These are phyloP conservation scores for Oikopleura vanhoeffeni DNA, from an alignment of 23 tunicate species.

Conservation along the genomic window DNA sequence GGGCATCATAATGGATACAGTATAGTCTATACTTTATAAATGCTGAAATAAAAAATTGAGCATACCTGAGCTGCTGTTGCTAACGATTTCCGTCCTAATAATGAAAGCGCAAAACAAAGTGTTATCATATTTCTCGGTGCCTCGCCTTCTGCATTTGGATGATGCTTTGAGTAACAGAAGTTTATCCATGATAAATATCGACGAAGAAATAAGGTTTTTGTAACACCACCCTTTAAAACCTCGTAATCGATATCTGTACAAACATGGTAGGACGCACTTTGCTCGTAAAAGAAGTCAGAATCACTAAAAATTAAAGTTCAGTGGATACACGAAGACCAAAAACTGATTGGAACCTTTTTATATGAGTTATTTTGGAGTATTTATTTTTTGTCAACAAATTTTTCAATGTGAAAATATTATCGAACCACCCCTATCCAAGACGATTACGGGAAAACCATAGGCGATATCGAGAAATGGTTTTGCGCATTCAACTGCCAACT, in stretches of 20 bases:
- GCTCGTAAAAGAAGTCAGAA: neutral
- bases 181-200: neutral
- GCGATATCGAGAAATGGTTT: no score
- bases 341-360: no score
- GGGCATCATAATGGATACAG: no score
- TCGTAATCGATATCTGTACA: neutral
- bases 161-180: neutral
- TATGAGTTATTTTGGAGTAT: no score
- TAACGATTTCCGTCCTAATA: constrained; percentile 46
- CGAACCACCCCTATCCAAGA: no score
- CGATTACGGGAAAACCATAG: no score
- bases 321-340: no score
- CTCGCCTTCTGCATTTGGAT: neutral
- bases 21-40: no score
- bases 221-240: neutral
- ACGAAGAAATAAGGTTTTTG: neutral
- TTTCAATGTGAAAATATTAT: neutral
- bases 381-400: neutral
- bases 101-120: constrained; percentile 41
- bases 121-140: constrained; percentile 32
- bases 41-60: constrained; percentile 26
- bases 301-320: neutral
- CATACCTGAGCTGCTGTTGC: constrained; percentile 36
- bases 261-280: neutral
- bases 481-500: no score